Base-by-base conservation (phyloP, 2,888 invertebrate genomes). In the Parnassius glacialis region DNA sequence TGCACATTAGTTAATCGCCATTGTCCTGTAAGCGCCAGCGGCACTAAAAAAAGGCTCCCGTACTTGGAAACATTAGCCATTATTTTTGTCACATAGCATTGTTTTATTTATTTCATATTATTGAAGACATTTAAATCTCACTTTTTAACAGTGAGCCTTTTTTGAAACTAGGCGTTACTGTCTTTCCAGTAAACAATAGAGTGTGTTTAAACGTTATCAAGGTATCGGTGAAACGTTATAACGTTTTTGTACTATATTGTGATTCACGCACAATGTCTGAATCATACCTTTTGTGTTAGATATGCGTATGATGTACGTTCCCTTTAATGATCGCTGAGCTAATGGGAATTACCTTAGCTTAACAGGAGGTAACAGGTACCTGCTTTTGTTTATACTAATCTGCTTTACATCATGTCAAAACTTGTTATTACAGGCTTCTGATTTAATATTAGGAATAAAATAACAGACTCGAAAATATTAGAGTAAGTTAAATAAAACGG, bases 1-100 rank as follows among this genome's bases (percentile, higher is more conserved):
- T 79, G 76, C 66, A 68, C 70, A 70, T 77, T 66, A 80, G 83
- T 82, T 87, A 83, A 85, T 81, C 78, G 70, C 72, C 70, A 84
- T 85, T 87, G 87, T 87, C 70, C 71, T 64, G 61, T 66, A 74
- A 87, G 83, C 81, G 82, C 82, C 85, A 82, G 80, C 84, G 84
- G 84, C 84, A 75, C 73, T 67, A 65, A 67, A 76, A 74, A 79
- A 58, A 58, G 42, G 81, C 85, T 84, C 74, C 80, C 78, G 83
- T 81, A 77, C 79, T 77, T 65, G 66, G 72, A 80, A 80, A 64
- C 73, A 75, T 76, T 74, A 74, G 61, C 70, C 68, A 74, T 76
- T 79, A 77, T 76, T 75, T 68, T 61, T 68, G 55, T 64, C 41
- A 64, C 67, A 74, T 73, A 66, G 62, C 66, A 74, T 74, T 71